Conservation (phyloP, 2,113 vertebrate species). For the Axis porcinus region DNA sequence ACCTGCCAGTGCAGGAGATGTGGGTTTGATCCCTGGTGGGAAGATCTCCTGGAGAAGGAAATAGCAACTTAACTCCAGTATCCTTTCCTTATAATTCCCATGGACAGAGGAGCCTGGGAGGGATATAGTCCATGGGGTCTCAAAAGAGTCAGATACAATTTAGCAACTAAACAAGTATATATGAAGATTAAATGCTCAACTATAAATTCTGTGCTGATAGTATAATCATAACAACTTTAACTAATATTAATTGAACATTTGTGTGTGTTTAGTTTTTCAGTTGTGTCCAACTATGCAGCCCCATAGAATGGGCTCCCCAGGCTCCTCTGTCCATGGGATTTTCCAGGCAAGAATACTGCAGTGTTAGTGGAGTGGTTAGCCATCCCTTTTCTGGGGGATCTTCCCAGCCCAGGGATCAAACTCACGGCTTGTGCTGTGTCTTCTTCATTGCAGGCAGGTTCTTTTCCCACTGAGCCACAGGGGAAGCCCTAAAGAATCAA, state of each 20-base stretch:
- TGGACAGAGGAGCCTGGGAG: background rate
- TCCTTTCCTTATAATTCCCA: background rate
- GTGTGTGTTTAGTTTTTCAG: background rate
- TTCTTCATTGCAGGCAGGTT: background rate
- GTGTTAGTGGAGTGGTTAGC: background rate
- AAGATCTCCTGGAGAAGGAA: background rate
- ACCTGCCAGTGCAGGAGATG: background rate
- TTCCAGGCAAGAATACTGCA: background rate
- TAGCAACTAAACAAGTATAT: background rate
- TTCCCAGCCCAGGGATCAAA: background rate
- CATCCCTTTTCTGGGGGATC: background rate
- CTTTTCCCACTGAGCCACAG: background rate
- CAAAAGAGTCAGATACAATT: background rate
- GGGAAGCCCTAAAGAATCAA: background rate
- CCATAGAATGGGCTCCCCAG: background rate
- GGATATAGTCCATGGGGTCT: background rate
- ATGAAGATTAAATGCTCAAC: background rate
- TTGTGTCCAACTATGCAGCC: background rate
- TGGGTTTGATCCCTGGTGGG: background rate
- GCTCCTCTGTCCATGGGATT: background rate
- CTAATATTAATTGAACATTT: background rate
- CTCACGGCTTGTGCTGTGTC: background rate
- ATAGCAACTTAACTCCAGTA: background rate
- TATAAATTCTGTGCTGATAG: background rate
- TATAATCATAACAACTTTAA: background rate